Conservation (phyloP, 2,113 vertebrate genomes). For the Plectropomus leopardus region DNA sequence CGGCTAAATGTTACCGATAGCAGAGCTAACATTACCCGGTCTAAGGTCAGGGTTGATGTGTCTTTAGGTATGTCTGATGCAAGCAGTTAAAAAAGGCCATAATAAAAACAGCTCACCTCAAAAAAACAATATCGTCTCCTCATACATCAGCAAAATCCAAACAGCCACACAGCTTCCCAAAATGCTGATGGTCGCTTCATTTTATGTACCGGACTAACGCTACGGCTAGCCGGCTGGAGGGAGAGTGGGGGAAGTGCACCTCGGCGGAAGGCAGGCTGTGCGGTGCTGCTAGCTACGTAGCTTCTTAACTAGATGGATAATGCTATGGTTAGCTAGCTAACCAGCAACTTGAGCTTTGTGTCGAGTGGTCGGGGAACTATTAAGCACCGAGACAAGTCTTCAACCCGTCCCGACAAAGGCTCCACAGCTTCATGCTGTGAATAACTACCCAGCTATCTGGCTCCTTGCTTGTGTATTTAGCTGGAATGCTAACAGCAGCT, state of each 20-base stretch:
- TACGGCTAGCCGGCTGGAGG: slow-evolving; percentile 81
- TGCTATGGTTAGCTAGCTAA: slow-evolving; percentile 52
- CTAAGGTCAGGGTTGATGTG: slow-evolving; percentile 80
- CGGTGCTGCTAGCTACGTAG: slow-evolving; percentile 67
- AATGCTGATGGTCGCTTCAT: slow-evolving; percentile 82
- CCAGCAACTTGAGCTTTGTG: slow-evolving; percentile 40
- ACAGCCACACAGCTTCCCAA: slow-evolving; percentile 77
- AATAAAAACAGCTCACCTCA: slow-evolving; percentile 80
- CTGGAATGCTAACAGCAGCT: slow-evolving; percentile 41
- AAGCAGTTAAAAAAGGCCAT: slow-evolving; percentile 48
- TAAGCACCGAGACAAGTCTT: slow-evolving; percentile 22
- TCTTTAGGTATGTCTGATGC: slow-evolving; percentile 53
- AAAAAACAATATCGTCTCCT: slow-evolving; percentile 75
- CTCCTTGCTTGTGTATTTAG: slow-evolving; percentile 44
- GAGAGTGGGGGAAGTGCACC: slow-evolving; percentile 85
- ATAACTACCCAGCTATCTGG: background rate
- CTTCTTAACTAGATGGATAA: slow-evolving; percentile 54
- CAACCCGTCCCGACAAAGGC: slow-evolving; percentile 3
- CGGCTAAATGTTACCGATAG: slow-evolving; percentile 66
- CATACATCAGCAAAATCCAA: slow-evolving; percentile 84
- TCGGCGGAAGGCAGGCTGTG: slow-evolving; percentile 76
- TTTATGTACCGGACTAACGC: slow-evolving; percentile 83
- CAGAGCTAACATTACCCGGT: slow-evolving; percentile 76
- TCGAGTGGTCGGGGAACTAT: slow-evolving; percentile 39
- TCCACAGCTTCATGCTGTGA: slow-evolving; percentile 19